Percentiles rank a stretch among this genome's conserved stretches.
phyloP scores from a whole-genome alignment of 1,140 invertebrate species.

The Metopolophium dirhodum region DNA sequence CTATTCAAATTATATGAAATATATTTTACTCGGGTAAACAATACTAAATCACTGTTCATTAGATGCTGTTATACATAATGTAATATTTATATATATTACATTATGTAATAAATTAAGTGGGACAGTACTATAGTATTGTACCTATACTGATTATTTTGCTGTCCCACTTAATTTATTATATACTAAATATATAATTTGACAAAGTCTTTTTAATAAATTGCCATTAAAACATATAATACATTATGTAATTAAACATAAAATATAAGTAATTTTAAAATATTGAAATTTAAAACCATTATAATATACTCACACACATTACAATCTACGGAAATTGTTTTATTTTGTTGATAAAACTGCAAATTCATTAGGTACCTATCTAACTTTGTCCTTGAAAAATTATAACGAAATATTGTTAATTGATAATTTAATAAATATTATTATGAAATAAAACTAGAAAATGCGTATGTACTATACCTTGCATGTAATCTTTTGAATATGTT shows the following conservation, averaged over 20 bases:
- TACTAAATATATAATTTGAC: no score
- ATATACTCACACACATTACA: no score
- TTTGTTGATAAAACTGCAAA: neutral
- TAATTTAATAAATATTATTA: neutral
- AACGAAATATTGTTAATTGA: neutral
- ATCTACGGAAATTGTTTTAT: neutral
- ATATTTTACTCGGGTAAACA: neutral
- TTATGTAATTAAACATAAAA: no score
- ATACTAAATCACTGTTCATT: neutral
- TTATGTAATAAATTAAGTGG: no score
- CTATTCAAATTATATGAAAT: no score
- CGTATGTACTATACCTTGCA: neutral
- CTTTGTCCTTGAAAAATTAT: neutral
- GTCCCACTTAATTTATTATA: no score
- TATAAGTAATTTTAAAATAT: neutral
- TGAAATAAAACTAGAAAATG: neutral
- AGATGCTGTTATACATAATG: no score
- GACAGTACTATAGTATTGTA: no score
- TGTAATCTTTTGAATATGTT: neutral
- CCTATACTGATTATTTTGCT: no score
- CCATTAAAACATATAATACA: no score
- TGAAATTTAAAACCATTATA: neutral
- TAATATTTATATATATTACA: no score
- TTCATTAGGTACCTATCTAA: neutral
- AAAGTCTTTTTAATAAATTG: no score